Evolutionary conservation across 2,797 vertebrate genomes (phyloP), one percentile per base, ranked within the genome.

Genomic region (Cyclopterus lumpus): DNA sequence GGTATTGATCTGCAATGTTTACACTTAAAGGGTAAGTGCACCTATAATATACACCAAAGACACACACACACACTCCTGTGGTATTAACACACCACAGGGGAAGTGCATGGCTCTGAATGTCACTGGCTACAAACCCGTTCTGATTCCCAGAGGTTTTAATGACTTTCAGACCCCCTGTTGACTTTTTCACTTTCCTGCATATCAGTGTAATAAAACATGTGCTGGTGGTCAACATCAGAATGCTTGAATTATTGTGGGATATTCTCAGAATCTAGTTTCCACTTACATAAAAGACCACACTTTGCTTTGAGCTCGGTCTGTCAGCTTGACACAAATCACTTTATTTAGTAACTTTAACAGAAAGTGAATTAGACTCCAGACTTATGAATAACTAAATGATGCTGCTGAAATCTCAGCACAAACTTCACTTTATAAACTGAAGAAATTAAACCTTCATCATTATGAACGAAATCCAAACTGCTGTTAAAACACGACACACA

Each of bases 91-190:
- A 60, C 79, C 69, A 60, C 68, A 64, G 51, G 85, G 83, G 75
- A 79, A 67, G 67, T 79, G 81, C 81, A 70, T 59, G 40, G 26
- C 78, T 85, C 79, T 62, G 74, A 91, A 90, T 89, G 89, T 89
- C 88, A 89, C 22, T 30, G 48, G 58, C 75, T 71, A 76, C 69
- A 86, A 66, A 80, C 73, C 55, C 66, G 55, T 73, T 74, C 67
- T 64, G 71, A 75, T 81, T 88, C 86, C 81, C 80, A 46, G 77
- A 62, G 85, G 85, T 83, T 74, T 71, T 16, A 9, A 71, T 80
- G 91, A 92, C 93, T 91, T 92, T 92, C 81, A 88, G 49, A 72
- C 79, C 71, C 53, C 69, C 70, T 61, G 68, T 64, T 85, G 87
- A 81, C 88, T 91, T 90, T 81, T 57, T 22, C 75, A 65, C 75